A percentile compares a stretch with the other conserved stretches of the same genome.
Evolutionary conservation across 2,888 invertebrate species (phyloP).

Genomic region (Ophion slaviceki): DNA sequence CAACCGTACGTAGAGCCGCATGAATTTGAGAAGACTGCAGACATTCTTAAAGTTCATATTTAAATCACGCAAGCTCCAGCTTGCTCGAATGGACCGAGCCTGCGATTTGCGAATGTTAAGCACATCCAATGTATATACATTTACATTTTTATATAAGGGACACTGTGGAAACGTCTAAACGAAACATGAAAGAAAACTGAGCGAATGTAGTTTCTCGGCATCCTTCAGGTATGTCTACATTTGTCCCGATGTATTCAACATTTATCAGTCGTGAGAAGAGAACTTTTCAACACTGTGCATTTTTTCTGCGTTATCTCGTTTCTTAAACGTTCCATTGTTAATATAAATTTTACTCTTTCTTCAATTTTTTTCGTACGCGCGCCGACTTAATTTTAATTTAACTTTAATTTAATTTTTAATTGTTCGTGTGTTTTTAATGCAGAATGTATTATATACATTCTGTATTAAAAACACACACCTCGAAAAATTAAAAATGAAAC

Average conservation of each 20-base stretch:
- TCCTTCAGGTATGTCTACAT: background rate
- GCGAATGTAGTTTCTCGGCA: background rate
- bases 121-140: background rate
- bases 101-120: conserved; percentile 8
- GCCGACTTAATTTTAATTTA: background rate
- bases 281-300: background rate
- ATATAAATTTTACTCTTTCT: background rate
- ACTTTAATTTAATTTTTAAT: too few species aligned
- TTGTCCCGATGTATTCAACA: background rate
- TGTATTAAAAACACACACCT: too few species aligned
- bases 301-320: background rate
- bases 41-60: conserved; percentile 7
- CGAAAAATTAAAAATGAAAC: too few species aligned
- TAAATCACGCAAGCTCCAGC: conserved; percentile 22
- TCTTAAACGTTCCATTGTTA: background rate
- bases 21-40: conserved; percentile 9
- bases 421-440: too few species aligned
- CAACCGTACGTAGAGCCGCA: background rate
- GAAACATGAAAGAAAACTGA: background rate
- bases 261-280: background rate
- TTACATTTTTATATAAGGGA: background rate
- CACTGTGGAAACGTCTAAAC: background rate
- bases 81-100: background rate
- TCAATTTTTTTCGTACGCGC: background rate
- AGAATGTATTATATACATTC: too few species aligned